Conservation (phyloP, 2,888 invertebrate species). For the Exocentrus adspersus region DNA sequence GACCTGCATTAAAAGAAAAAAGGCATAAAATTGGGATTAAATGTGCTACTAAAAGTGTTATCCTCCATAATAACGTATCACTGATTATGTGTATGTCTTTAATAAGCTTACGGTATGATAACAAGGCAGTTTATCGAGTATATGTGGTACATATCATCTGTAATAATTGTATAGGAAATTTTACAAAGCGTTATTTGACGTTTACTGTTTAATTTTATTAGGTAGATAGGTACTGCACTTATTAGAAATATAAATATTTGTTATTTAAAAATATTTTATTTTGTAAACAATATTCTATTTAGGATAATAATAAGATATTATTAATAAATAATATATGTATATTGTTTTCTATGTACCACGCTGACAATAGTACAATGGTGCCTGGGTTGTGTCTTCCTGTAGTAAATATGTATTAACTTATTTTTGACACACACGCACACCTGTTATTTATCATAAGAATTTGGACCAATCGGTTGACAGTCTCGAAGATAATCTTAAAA, state of each 20-base stretch:
- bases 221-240: too few species aligned
- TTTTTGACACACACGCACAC: background rate
- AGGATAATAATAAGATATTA: too few species aligned
- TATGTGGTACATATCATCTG: too few species aligned
- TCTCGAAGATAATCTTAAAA: background rate
- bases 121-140: constrained; percentile 18
- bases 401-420: background rate
- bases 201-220: too few species aligned
- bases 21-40: constrained; percentile 5
- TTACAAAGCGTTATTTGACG: too few species aligned
- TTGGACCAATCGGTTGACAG: background rate
- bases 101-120: constrained; percentile 19
- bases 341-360: background rate
- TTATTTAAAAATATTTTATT: too few species aligned
- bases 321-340: background rate
- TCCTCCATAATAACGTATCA: constrained; percentile 8
- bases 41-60: constrained; percentile 19
- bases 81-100: constrained; percentile 11
- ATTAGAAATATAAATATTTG: too few species aligned
- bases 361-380: background rate
- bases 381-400: background rate
- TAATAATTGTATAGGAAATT: too few species aligned
- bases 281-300: too few species aligned
- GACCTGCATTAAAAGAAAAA: constrained; percentile 9
- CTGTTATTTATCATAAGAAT: background rate